phyloP scores from a whole-genome alignment of 2,113 vertebrate genomes.

The Rhabdornis inornatus region DNA sequence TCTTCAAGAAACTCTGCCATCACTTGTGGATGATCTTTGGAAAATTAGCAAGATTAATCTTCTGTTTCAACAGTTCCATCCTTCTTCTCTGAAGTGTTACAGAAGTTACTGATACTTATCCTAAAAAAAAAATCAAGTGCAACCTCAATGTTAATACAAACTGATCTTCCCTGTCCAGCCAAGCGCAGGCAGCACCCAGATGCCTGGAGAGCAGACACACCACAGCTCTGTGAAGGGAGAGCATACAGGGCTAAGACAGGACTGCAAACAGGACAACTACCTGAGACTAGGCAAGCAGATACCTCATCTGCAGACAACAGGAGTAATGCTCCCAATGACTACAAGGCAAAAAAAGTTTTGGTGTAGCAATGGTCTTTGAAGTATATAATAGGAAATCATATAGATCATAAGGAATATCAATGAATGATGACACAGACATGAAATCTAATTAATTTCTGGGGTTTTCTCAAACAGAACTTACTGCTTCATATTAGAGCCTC shows the following conservation, averaged over 20 bases:
- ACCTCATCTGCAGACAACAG: neutral
- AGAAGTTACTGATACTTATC: constrained; percentile 26
- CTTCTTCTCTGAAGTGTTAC: constrained; percentile 33
- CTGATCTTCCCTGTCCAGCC: neutral
- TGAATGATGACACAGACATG: neutral
- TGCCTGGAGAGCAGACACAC: neutral
- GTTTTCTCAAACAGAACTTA: neutral
- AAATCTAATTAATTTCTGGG: neutral
- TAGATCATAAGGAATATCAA: fast-evolving
- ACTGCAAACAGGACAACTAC: neutral
- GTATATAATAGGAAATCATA: neutral
- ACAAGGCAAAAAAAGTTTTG: neutral
- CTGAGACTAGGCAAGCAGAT: neutral
- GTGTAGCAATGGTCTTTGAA: neutral
- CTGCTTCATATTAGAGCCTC: neutral
- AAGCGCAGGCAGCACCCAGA: neutral
- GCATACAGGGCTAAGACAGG: neutral
- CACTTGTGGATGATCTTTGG: neutral
- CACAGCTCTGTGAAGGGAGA: neutral
- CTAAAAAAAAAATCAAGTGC: neutral
- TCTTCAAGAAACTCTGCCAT: neutral
- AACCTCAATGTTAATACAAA: neutral
- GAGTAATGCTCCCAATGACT: neutral
- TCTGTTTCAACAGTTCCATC: constrained; percentile 24
- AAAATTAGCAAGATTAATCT: neutral